Conservation (phyloP, 1,140 invertebrate genomes). For the Neotoxoptera formosana region DNA sequence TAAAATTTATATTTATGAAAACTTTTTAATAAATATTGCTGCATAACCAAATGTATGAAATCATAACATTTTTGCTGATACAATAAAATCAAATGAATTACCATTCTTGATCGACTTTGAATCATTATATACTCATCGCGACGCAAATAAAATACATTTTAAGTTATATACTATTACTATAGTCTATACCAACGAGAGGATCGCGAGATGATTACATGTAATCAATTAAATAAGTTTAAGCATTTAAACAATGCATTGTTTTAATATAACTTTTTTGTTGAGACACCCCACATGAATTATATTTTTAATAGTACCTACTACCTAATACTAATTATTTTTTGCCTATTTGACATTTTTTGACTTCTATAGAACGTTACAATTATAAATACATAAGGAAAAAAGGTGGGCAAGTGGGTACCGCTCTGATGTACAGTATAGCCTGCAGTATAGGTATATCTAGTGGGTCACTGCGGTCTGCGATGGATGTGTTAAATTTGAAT, state of each 20-base stretch:
- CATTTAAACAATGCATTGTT: no score
- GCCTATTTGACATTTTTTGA: not conserved
- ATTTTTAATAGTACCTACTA: no score
- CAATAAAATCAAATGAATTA: not conserved
- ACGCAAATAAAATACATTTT: not conserved
- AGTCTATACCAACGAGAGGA: not conserved
- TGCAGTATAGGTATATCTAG: no score
- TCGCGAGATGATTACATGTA: not conserved
- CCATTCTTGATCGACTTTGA: not conserved
- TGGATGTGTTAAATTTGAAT: no score
- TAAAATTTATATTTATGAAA: not conserved
- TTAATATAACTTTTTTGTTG: not conserved
- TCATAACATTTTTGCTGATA: not conserved
- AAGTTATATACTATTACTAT: no score
- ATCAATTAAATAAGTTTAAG: no score
- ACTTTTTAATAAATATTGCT: not conserved
- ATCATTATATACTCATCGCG: not conserved
- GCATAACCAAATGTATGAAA: not conserved
- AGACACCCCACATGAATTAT: not conserved
- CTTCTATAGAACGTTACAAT: not conserved
- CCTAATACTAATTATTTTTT: no score
- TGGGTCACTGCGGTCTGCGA: no score
- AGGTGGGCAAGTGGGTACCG: no score
- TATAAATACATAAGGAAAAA: not conserved
- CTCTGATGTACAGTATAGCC: no score